Base-by-base conservation (phyloP, 2,888 invertebrate genomes). In the Temnothorax rugatulus region DNA sequence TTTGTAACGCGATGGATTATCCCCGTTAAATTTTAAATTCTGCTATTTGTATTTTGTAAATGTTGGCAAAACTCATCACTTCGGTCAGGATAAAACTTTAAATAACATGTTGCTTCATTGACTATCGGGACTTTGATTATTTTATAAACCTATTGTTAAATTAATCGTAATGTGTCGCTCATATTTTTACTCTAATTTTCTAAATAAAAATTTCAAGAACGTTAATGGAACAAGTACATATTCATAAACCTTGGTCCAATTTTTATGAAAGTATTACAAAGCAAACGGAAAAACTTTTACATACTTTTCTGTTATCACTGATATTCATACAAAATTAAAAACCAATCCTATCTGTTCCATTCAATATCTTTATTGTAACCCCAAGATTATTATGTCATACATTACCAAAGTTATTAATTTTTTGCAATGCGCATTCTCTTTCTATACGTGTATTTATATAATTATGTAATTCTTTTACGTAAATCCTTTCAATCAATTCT, bases 1-100 rank as follows among this genome's bases (percentile, higher is more conserved):
- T 71, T 73, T 81, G 52, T 13, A 74, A 50, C 59, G 9, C 18
- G 57, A 79, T 38, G 13, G 47, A 59, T 75, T 57, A 18, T 50
- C 38, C 34, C 21, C 15, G 18, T 47, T 54, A 13, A 79, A 69
- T 69, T 68, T 54, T 44, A 69, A 29, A 38, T 69, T 69, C n/a
- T 66, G n/a, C 29, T n/a, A 11, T 29, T 44, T 71, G 13, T 34
- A n/a, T 77, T 41, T 25, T 68, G 25, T 8, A 44, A 25, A 66
- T 41, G 13, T 18, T 18, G 18, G 4, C 41, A 29, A 29, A 13
- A n/a, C n/a, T n/a, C 0, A 21, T 54, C 8, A 9, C 5, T 44
- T 57, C 4, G 25, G 5, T 76, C 38, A 8, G n/a, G 5, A 54
- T 52, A 25, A 41, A 54, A 29, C 11, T 50, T 75, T 15, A 18